Percentiles rank a stretch among this genome's conserved stretches.
phyloP scores from a whole-genome alignment of 2,113 vertebrate genomes.

The Sigmodon hispidus region DNA sequence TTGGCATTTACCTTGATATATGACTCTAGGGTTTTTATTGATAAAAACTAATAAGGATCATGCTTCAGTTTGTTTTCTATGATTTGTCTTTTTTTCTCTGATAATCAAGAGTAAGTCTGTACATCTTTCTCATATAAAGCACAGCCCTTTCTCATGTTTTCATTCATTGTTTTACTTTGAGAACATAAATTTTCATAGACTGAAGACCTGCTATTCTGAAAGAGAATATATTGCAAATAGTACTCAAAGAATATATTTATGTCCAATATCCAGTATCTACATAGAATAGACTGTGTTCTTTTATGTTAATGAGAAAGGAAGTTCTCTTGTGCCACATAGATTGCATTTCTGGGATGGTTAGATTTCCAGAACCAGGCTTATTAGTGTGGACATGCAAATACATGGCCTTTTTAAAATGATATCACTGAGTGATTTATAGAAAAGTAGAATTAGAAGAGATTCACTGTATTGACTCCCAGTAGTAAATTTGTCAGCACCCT shows the following conservation, averaged over 20 bases:
- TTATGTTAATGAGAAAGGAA: neutral
- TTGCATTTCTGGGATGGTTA: too few species aligned
- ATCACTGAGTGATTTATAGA: neutral
- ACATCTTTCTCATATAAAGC: neutral
- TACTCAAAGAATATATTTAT: neutral
- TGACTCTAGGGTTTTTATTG: too few species aligned
- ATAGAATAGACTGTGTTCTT: neutral
- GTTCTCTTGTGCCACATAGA: too few species aligned
- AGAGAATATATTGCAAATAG: neutral
- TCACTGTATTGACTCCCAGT: neutral
- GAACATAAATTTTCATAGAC: neutral
- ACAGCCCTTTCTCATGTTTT: neutral
- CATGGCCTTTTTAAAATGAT: neutral
- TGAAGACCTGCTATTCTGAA: neutral
- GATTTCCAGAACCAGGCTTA: neutral
- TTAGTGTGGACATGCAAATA: neutral
- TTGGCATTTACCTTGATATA: too few species aligned
- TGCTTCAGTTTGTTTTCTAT: too few species aligned
- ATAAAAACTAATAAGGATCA: too few species aligned
- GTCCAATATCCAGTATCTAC: neutral
- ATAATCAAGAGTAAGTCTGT: neutral
- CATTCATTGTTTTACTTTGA: neutral
- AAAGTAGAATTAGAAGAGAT: neutral
- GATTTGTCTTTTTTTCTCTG: neutral
- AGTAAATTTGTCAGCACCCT: neutral